Percentiles rank a stretch among this genome's conserved stretches.
phyloP scores from a whole-genome alignment of 2,888 invertebrate genomes.

The Pardosa pseudoannulata region DNA sequence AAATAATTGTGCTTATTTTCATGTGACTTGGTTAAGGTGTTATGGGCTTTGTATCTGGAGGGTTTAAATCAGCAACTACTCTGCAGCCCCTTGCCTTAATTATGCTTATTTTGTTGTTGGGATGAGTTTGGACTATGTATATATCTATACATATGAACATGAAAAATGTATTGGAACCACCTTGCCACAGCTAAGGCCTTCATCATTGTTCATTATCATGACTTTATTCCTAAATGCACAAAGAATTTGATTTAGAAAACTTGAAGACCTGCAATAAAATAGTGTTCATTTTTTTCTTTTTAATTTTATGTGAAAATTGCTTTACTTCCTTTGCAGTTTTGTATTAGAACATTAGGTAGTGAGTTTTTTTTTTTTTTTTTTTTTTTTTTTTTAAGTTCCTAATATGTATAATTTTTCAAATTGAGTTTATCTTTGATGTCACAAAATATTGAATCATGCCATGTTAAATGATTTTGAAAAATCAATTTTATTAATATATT shows the following conservation, averaged over 20 bases:
- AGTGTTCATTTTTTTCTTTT: background rate
- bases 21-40: constrained; percentile 4
- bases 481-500: too few relatives aligned
- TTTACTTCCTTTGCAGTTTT: too few relatives aligned
- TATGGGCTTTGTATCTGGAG: background rate
- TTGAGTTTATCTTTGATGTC: too few relatives aligned
- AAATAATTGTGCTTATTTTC: background rate
- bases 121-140: background rate
- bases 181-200: background rate
- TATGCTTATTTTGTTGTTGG: constrained; percentile 2
- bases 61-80: background rate
- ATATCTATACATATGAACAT: background rate
- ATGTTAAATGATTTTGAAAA: too few relatives aligned
- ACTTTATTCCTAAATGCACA: constrained; percentile 2
- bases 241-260: background rate
- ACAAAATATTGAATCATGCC: too few relatives aligned
- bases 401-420: too few relatives aligned
- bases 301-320: too few relatives aligned
- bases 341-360: too few relatives aligned
- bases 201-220: constrained; percentile 15
- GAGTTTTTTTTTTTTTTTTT: too few relatives aligned
- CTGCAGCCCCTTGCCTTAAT: constrained; percentile 24
- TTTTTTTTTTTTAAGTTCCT: too few relatives aligned
- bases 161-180: background rate
- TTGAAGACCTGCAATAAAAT: background rate